Conservation (phyloP, 2,888 invertebrate species). For the Cephus pulcher region DNA sequence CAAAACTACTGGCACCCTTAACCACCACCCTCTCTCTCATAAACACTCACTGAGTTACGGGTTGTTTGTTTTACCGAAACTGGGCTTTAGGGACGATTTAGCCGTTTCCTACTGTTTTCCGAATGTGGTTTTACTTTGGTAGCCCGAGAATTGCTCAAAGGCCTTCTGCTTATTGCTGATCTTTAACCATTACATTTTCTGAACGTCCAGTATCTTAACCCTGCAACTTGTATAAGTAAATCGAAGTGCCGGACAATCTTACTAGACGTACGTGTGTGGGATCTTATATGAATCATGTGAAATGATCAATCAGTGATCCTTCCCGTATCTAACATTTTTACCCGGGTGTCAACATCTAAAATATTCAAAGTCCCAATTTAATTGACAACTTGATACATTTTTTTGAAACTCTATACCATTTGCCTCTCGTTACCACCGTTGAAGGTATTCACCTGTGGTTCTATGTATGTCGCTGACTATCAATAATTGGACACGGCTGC, state of each 20-base stretch:
- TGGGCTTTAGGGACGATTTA: slow-evolving; percentile 50
- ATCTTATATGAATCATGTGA: too few relatives aligned
- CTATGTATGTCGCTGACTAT: background rate
- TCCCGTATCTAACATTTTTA: too few relatives aligned
- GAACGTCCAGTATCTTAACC: background rate
- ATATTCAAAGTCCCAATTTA: background rate
- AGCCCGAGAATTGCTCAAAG: background rate
- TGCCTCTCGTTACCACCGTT: background rate
- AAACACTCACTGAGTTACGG: slow-evolving; percentile 64
- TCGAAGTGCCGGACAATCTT: too few relatives aligned
- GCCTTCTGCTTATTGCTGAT: background rate
- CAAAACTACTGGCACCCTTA: background rate
- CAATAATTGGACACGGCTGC: background rate
- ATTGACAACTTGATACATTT: background rate
- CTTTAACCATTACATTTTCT: background rate
- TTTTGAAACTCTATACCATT: background rate
- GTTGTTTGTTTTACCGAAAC: slow-evolving; percentile 59
- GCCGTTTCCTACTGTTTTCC: background rate
- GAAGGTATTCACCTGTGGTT: background rate
- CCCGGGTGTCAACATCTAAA: background rate
- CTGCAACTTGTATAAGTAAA: background rate
- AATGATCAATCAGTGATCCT: too few relatives aligned
- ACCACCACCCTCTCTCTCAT: slow-evolving; percentile 43
- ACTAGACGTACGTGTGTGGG: too few relatives aligned
- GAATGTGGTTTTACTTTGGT: background rate